Percentiles rank a stretch among this genome's conserved stretches.
Conservation (phyloP, 2,797 vertebrate genomes). For the Furcifer pardalis region DNA sequence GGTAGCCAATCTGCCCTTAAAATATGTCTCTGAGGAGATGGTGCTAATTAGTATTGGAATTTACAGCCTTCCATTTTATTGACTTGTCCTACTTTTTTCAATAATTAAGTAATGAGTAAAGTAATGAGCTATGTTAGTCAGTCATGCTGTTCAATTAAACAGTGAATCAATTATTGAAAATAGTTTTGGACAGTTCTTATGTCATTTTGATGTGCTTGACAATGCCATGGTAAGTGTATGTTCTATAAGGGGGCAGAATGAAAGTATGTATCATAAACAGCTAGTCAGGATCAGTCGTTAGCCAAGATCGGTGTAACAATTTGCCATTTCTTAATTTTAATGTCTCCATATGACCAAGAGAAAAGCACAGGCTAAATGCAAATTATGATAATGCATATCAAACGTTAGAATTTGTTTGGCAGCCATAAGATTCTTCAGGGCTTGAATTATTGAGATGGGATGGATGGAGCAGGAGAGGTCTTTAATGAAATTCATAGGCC, state of each 20-base stretch:
- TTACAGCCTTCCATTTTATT: conserved; percentile 99
- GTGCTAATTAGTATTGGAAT: conserved; percentile 99
- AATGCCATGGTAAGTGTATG: conserved; percentile 42
- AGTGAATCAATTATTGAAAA: conserved; percentile 99
- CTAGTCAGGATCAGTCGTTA: background rate
- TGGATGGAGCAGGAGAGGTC: too few relatives aligned
- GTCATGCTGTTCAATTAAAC: conserved; percentile 99
- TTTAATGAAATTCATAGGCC: background rate
- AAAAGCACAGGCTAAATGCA: background rate
- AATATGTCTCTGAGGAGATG: conserved; percentile 99
- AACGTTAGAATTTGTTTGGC: background rate
- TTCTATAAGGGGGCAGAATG: conserved; percentile 46
- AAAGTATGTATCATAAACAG: conserved; percentile 52
- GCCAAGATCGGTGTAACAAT: background rate
- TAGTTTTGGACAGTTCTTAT: conserved; percentile 88
- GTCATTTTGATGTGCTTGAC: conserved; percentile 65
- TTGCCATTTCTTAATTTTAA: background rate
- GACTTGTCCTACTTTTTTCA: conserved; percentile 99
- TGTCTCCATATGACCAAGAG: background rate
- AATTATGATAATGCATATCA: background rate
- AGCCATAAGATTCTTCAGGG: background rate
- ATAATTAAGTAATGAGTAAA: conserved; percentile 99
- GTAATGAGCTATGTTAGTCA: conserved; percentile 99
- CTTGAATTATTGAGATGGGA: background rate
- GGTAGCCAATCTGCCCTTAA: conserved; percentile 99